These are phyloP conservation scores for Leptinotarsa tumamoca DNA, from an alignment of 2,888 invertebrate genomes.

Conservation along the genomic window DNA sequence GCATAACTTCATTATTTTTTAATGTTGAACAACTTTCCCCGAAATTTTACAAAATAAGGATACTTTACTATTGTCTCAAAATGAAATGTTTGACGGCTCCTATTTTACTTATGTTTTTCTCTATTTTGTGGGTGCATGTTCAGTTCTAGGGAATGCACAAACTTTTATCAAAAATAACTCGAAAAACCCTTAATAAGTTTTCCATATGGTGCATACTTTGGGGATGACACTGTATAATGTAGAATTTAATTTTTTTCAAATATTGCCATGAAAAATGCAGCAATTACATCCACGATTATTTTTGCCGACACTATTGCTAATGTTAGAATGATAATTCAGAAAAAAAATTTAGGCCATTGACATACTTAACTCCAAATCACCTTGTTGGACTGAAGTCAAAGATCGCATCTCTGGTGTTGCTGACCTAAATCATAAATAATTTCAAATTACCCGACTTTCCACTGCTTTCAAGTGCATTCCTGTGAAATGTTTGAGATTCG, in stretches of 20 bases:
- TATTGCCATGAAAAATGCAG: background rate
- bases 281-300: background rate
- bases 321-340: background rate
- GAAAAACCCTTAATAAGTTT: too few relatives aligned
- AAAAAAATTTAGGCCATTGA: background rate
- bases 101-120: too few relatives aligned
- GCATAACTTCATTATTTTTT: too few relatives aligned
- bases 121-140: too few relatives aligned
- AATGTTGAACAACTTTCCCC: too few relatives aligned
- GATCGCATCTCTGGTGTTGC: background rate
- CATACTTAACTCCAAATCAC: background rate
- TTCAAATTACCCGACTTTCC: background rate
- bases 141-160: too few relatives aligned
- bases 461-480: background rate
- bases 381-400: constrained; percentile 10
- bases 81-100: too few relatives aligned
- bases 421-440: constrained; percentile 6
- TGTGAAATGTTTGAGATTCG: background rate
- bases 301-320: background rate
- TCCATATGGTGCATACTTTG: too few relatives aligned
- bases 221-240: too few relatives aligned
- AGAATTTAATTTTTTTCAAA: background rate
- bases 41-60: too few relatives aligned
- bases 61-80: too few relatives aligned
- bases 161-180: too few relatives aligned